Conservation (phyloP, 2,113 vertebrate species). For the Chlorocebus sabaeus region DNA sequence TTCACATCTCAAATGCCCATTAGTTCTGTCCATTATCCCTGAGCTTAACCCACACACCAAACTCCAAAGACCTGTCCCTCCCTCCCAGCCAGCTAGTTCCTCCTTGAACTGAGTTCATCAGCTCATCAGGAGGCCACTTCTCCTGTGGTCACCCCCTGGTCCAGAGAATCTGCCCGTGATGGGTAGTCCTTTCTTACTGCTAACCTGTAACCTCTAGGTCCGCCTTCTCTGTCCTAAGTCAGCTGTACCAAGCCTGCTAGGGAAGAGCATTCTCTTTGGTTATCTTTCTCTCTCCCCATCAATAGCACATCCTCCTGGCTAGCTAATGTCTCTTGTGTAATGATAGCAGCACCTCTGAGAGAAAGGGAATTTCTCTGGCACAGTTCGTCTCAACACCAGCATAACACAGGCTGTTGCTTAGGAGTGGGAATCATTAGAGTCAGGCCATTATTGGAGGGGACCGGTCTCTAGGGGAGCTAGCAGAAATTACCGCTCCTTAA, state of each 20-base stretch:
- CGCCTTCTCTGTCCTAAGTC: not conserved
- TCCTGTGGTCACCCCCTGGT: not conserved
- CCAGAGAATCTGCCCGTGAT: not conserved
- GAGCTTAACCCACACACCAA: not conserved
- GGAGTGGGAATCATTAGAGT: slow-evolving; percentile 64
- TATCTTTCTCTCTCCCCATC: not conserved
- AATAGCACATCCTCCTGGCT: slow-evolving; percentile 41
- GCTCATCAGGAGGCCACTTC: not conserved
- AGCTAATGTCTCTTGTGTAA: slow-evolving; percentile 48
- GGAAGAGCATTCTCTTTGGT: slow-evolving; percentile 1
- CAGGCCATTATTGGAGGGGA: slow-evolving; percentile 66
- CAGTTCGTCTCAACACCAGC: slow-evolving; percentile 60
- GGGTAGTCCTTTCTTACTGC: not conserved
- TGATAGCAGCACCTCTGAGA: slow-evolving; percentile 51
- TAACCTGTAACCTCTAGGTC: not conserved
- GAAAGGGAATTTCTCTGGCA: slow-evolving; percentile 68
- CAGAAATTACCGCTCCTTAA: slow-evolving; percentile 69
- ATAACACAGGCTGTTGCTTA: slow-evolving; percentile 67
- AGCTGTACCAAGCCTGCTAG: not conserved
- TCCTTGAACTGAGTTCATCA: not conserved
- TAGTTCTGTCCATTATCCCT: not conserved
- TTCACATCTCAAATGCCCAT: not conserved
- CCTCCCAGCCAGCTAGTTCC: not conserved
- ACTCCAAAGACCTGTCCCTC: not conserved
- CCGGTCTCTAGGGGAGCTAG: slow-evolving; percentile 59